These are phyloP conservation scores for Drosophila jambulina DNA, from an alignment of 1,140 invertebrate genomes.

Conservation along the genomic window DNA sequence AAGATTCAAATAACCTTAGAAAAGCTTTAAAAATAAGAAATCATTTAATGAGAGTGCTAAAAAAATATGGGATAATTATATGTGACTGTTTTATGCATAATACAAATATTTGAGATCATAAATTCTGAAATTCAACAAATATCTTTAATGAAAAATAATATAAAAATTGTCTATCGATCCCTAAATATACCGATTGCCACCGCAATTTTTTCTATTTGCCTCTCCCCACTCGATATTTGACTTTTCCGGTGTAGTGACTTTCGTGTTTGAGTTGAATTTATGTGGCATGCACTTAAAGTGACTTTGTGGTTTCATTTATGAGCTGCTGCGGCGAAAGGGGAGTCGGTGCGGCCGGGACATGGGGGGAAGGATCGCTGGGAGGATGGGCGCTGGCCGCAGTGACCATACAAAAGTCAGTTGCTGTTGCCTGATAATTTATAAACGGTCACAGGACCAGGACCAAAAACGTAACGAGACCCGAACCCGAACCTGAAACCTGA, in stretches of 20 bases:
- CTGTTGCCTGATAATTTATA: constrained; percentile 76
- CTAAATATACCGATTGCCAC: neutral
- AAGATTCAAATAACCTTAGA: no score
- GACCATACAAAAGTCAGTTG: constrained; percentile 78
- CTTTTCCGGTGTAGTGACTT: constrained; percentile 1
- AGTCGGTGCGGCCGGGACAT: neutral
- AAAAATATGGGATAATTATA: no score
- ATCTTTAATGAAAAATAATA: neutral
- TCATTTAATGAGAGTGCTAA: no score
- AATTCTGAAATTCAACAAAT: no score
- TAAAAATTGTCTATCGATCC: neutral
- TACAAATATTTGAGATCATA: no score
- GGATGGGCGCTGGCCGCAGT: constrained; percentile 45
- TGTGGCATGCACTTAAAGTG: constrained; percentile 69
- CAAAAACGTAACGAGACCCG: constrained; percentile 35
- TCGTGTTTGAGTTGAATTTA: constrained; percentile 53
- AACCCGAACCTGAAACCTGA: constrained; percentile 7
- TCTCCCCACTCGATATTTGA: neutral
- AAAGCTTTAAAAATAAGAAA: no score
- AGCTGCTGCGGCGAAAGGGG: constrained; percentile 59
- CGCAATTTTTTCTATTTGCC: neutral
- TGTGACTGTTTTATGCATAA: no score
- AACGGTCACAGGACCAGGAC: constrained; percentile 35
- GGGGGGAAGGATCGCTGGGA: neutral
- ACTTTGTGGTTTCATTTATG: constrained; percentile 78